phyloP scores from a whole-genome alignment of 2,797 vertebrate genomes.

The Squalus acanthias region DNA sequence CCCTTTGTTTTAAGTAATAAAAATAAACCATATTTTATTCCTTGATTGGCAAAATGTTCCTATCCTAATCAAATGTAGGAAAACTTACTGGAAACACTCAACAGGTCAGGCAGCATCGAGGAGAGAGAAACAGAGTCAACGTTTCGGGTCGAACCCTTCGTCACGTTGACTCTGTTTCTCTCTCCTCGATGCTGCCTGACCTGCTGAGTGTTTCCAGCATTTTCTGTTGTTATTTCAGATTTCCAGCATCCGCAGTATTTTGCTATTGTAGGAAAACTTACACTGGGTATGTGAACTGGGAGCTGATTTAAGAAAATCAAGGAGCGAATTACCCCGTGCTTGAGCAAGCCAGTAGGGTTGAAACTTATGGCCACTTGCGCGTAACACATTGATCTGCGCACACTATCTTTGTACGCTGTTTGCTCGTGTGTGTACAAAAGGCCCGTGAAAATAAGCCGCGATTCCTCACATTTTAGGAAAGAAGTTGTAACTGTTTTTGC shows the following conservation, averaged over 20 bases:
- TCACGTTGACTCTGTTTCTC: no score
- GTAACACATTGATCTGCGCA: no score
- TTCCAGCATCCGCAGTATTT: no score
- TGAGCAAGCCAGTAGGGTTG: neutral
- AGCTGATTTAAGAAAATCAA: neutral
- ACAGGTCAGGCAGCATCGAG: no score
- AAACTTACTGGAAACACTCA: neutral
- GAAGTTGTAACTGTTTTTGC: neutral
- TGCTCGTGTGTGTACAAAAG: no score
- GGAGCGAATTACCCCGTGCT: neutral
- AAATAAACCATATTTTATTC: neutral
- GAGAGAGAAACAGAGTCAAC: no score
- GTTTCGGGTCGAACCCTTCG: no score
- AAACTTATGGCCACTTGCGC: neutral
- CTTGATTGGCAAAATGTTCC: neutral
- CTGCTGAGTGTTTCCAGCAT: no score
- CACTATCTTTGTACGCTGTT: no score
- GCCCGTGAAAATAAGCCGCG: neutral
- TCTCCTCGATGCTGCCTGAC: no score
- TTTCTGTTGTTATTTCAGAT: no score
- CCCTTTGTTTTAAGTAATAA: neutral
- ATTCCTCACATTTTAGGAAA: neutral
- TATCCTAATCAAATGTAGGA: neutral
- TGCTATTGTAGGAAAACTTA: neutral
- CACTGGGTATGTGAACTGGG: neutral